These are phyloP conservation scores for Lepisosteus osseus DNA, from an alignment of 2,113 vertebrate genomes.

Conservation along the genomic window DNA sequence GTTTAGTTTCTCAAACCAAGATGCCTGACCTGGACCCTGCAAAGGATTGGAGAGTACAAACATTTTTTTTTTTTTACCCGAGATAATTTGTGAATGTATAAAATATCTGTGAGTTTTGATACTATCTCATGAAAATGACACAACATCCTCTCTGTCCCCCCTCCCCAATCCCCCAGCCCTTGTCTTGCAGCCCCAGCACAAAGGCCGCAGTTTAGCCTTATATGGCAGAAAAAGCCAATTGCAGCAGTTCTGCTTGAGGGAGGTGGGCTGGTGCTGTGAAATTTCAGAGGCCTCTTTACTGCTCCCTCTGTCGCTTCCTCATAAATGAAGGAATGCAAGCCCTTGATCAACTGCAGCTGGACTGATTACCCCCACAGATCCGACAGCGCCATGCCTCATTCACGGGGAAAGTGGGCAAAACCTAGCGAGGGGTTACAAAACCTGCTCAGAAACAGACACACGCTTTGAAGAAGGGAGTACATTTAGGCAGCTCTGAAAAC, in stretches of 20 bases:
- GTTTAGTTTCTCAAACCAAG: too few relatives aligned
- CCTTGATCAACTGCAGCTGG: slow-evolving; percentile 10
- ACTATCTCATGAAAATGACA: slow-evolving; percentile 27
- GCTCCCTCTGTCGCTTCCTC: slow-evolving; percentile 33
- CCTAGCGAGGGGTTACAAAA: too few relatives aligned
- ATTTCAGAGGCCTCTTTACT: slow-evolving; percentile 1
- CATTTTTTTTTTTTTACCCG: too few relatives aligned
- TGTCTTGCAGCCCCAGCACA: slow-evolving; percentile 37
- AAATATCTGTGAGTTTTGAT: too few relatives aligned
- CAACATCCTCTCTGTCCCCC: slow-evolving; percentile 22
- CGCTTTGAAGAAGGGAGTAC: too few relatives aligned
- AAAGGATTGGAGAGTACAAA: neutral
- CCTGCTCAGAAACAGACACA: too few relatives aligned
- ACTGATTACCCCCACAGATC: neutral
- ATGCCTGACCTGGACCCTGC: neutral
- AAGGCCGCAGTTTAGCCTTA: slow-evolving; percentile 57
- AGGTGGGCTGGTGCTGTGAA: slow-evolving; percentile 17
- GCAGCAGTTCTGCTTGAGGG: slow-evolving; percentile 44
- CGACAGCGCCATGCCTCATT: too few relatives aligned
- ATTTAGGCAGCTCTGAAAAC: too few relatives aligned
- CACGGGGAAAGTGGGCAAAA: too few relatives aligned
- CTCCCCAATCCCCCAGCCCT: slow-evolving; percentile 25
- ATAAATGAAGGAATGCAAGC: slow-evolving; percentile 26
- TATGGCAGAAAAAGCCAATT: slow-evolving; percentile 60
- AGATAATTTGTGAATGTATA: too few relatives aligned